Evolutionary conservation across 2,888 invertebrate species (phyloP).

Genomic region (Campaea margaritaria): DNA sequence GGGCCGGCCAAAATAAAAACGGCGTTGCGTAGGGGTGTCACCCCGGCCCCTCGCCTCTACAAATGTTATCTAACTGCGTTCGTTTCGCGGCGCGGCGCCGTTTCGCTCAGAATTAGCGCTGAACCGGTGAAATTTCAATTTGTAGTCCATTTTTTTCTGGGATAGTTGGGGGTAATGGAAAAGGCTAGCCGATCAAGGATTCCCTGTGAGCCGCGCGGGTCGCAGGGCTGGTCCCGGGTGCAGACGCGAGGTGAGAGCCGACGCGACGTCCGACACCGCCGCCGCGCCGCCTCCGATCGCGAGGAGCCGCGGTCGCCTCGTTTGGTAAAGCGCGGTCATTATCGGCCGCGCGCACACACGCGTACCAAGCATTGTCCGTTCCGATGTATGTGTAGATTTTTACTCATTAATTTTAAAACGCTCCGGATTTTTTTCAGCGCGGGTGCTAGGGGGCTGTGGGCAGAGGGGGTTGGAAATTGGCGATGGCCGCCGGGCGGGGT

Average conservation of each 20-base stretch:
- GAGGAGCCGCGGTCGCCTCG: conserved; percentile 53
- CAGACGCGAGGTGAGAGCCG: conserved; percentile 2
- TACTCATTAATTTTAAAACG: conserved; percentile 87
- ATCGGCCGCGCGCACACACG: conserved; percentile 76
- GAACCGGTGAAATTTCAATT: conserved; percentile 81
- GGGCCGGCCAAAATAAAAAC: conserved; percentile 85
- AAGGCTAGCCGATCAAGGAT: conserved; percentile 65
- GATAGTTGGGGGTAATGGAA: conserved; percentile 77
- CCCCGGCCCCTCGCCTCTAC: conserved; percentile 76
- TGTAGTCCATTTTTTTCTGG: conserved; percentile 76
- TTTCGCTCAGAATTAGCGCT: conserved; percentile 78
- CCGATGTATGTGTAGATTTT: conserved; percentile 84
- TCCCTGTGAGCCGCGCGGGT: conserved; percentile 54
- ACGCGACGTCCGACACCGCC: no score
- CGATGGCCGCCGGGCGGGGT: conserved; percentile 85
- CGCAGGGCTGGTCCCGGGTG: conserved; percentile 12
- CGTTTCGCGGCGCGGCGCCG: conserved; percentile 75
- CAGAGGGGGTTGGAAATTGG: conserved; percentile 80
- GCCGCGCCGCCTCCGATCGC: conserved; percentile 26
- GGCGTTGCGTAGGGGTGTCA: conserved; percentile 84
- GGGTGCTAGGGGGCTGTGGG: conserved; percentile 78
- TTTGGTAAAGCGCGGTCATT: conserved; percentile 73
- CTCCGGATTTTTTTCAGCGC: conserved; percentile 86
- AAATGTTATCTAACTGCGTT: conserved; percentile 85
- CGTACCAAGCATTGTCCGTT: conserved; percentile 64